Evolutionary conservation across 2,113 vertebrate genomes (phyloP).

Genomic region (Sisor rabdophorus): DNA sequence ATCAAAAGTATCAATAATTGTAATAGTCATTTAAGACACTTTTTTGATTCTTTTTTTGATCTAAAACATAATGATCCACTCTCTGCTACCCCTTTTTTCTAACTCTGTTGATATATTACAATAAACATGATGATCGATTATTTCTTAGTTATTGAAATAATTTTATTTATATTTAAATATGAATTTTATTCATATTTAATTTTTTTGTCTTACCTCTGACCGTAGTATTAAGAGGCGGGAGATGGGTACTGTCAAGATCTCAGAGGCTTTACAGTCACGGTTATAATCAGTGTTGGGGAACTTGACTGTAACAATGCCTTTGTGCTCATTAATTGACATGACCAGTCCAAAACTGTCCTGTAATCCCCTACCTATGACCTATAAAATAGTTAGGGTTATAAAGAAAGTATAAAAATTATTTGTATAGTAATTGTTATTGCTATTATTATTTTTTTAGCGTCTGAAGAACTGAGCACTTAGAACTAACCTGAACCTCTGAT

Average conservation of each 20-base stretch:
- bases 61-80: too few species aligned
- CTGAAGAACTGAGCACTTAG: too few species aligned
- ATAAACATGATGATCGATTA: too few species aligned
- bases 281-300: constrained; percentile 89
- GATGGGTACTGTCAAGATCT: constrained; percentile 89
- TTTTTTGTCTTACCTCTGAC: constrained; percentile 79
- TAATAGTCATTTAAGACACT: background rate
- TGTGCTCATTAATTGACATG: constrained; percentile 96
- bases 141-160: too few species aligned
- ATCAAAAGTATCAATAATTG: background rate
- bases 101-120: too few species aligned
- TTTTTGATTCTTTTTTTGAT: too few species aligned
- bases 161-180: too few species aligned
- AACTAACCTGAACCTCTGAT: constrained; percentile 92
- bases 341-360: constrained; percentile 89
- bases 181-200: background rate
- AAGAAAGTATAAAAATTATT: background rate
- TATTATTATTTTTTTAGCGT: background rate
- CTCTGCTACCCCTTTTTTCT: too few species aligned
- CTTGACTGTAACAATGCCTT: constrained; percentile 95
- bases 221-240: constrained; percentile 94
- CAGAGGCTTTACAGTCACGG: constrained; percentile 89
- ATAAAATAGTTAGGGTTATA: background rate
- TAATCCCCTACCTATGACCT: constrained; percentile 95
- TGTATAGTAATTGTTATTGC: background rate